Evolutionary conservation across 2,113 vertebrate genomes (phyloP), one percentile per base, ranked within the genome.

Genomic region (Emydura subglobosa): DNA sequence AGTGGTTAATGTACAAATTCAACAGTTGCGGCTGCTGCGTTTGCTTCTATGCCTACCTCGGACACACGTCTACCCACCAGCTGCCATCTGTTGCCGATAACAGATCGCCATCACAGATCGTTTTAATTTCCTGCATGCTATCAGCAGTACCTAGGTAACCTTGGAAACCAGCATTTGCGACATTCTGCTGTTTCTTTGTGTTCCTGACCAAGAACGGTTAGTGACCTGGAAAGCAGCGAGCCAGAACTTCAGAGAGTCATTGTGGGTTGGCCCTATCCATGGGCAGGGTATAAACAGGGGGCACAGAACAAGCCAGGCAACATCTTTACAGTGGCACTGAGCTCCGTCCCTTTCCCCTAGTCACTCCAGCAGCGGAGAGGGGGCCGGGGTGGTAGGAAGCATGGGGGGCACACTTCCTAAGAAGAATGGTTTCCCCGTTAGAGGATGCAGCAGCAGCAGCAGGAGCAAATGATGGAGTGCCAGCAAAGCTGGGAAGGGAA

Each of bases 81-180:
- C 97, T 94, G 94, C 97, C 96, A 98, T 97, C 98, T 98, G 97
- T n/a, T 93, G 89, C 55, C 42, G 90, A 98, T 95, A 98, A 96
- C 59, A 79, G 89, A 95, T 96, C 94, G 68, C 86, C 95, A 95
- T 91, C 97, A 81, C 2, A 44, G 95, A 97, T 95, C 95, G 87
- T 91, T 99, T 98, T 98, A 98, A 99, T 99, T 98, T 99, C 98
- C 98, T 98, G 98, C 96, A 86, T 86, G 97, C 97, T 98, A 97
- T 98, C 98, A 96, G 98, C 97, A 49, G 80, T 53, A 86, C 95
- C 79, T 97, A 97, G 97, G 98, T 98, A 98, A 98, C 98, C 98
- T 96, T 98, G 98, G 98, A 98, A 98, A 98, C 98, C 22, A 83
- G 96, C 1, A 90, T 25, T 10, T 95, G 31, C 8, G 57, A 85